A percentile compares a stretch with the other conserved stretches of the same genome.
Evolutionary conservation across 2,797 vertebrate genomes (phyloP).

Genomic region (Urocyon cinereoargenteus): DNA sequence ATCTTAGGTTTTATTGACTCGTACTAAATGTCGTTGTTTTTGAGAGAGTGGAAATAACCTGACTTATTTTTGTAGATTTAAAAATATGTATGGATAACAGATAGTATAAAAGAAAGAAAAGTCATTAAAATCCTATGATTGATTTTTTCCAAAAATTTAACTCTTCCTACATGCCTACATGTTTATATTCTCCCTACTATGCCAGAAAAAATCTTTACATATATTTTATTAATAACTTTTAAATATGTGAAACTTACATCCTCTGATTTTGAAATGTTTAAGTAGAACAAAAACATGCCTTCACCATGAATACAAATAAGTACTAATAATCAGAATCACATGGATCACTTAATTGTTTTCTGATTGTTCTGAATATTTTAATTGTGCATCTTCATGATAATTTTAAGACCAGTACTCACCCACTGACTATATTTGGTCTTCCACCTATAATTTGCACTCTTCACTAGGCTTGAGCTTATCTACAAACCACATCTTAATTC

Average conservation of each 20-base stretch:
- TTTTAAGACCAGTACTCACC: not conserved
- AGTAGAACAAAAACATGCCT: not conserved
- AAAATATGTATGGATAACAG: not conserved
- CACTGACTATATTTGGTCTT: not conserved
- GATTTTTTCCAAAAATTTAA: not conserved
- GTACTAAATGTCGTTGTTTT: not conserved
- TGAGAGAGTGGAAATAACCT: not conserved
- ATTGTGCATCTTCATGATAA: not conserved
- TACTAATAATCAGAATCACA: not conserved
- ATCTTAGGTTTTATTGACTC: not conserved
- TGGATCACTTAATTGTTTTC: not conserved
- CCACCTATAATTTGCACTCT: no score
- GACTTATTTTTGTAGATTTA: not conserved
- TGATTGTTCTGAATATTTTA: not conserved
- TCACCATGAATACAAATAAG: not conserved
- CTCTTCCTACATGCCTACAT: not conserved
- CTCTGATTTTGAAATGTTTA: not conserved
- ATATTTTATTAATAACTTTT: not conserved
- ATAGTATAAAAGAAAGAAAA: not conserved
- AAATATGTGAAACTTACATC: no score
- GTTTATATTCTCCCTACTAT: accelerated
- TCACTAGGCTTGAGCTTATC: not conserved
- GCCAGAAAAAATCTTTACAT: not conserved
- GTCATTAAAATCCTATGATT: not conserved
- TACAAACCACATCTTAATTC: not conserved